These are phyloP conservation scores for Melanogrammus aeglefinus DNA, from an alignment of 2,797 vertebrate species.

Conservation along the genomic window DNA sequence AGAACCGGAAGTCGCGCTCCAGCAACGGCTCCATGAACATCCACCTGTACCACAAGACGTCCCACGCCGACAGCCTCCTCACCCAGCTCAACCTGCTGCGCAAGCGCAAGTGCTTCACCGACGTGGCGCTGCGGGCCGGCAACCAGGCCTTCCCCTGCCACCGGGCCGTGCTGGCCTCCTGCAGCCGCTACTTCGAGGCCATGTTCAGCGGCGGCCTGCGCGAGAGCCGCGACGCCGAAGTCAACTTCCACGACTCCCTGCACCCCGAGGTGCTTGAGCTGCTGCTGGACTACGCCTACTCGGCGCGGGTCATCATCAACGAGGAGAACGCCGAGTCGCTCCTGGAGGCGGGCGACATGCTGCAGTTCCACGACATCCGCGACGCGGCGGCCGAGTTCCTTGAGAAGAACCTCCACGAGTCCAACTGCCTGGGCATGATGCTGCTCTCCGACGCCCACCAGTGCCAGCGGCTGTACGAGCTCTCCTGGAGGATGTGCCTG, in stretches of 20 bases:
- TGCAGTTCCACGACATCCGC: constrained; percentile 84
- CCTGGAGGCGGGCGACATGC: constrained; percentile 84
- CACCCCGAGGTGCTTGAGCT: constrained; percentile 85
- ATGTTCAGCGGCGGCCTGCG: constrained; percentile 82
- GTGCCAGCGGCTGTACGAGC: constrained; percentile 79
- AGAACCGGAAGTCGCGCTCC: constrained; percentile 84
- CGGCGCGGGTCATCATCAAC: constrained; percentile 80
- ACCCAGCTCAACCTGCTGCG: constrained; percentile 84
- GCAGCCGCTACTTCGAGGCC: constrained; percentile 84
- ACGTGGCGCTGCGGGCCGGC: constrained; percentile 78
- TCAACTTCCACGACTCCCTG: constrained; percentile 81
- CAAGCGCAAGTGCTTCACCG: constrained; percentile 79
- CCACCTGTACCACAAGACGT: constrained; percentile 83
- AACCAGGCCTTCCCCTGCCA: constrained; percentile 78
- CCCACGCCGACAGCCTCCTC: constrained; percentile 81
- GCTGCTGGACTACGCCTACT: constrained; percentile 82
- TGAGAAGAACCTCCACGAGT: constrained; percentile 82
- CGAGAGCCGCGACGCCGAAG: constrained; percentile 77
- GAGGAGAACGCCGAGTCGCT: constrained; percentile 86
- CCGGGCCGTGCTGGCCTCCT: constrained; percentile 82
- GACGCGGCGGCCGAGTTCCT: constrained; percentile 82
- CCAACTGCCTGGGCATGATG: constrained; percentile 87
- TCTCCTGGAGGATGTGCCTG: constrained; percentile 84
- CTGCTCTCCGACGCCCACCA: constrained; percentile 82
- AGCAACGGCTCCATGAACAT: constrained; percentile 87